phyloP scores from a whole-genome alignment of 2,888 invertebrate species.

The Sylvicola fuscatus region DNA sequence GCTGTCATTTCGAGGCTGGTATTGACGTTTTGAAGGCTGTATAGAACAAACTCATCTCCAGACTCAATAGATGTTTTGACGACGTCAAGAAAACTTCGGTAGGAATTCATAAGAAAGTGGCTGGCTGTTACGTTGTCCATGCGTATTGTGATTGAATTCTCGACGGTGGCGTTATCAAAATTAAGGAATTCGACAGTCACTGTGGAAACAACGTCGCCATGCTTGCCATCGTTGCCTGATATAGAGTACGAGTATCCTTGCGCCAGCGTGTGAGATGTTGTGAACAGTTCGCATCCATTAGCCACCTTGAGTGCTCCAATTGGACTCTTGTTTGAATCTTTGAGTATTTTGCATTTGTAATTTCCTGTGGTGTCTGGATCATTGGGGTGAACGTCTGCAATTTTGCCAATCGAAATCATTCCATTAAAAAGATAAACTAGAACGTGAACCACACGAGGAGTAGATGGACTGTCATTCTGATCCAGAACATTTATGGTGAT shows the following conservation, averaged over 20 bases:
- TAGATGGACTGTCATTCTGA: slow-evolving; percentile 80
- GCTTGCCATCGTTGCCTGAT: slow-evolving; percentile 76
- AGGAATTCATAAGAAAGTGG: slow-evolving; percentile 55
- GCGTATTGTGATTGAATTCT: slow-evolving; percentile 60
- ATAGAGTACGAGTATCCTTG: slow-evolving; percentile 60
- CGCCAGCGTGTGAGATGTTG: slow-evolving; percentile 42
- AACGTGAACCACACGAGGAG: slow-evolving; percentile 60
- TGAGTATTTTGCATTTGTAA: slow-evolving; percentile 66
- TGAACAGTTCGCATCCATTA: slow-evolving; percentile 58
- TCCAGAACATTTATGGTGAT: slow-evolving; percentile 60
- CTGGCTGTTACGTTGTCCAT: slow-evolving; percentile 52
- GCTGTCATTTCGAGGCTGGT: slow-evolving; percentile 44
- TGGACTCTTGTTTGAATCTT: slow-evolving; percentile 28
- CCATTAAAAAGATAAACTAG: slow-evolving; percentile 59
- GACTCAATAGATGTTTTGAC: slow-evolving; percentile 43
- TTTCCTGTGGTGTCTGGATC: slow-evolving; percentile 81
- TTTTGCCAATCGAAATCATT: slow-evolving; percentile 53
- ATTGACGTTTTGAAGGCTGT: slow-evolving; percentile 44
- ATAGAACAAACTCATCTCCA: slow-evolving; percentile 44
- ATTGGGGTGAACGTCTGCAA: slow-evolving; percentile 81
- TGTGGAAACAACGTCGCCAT: slow-evolving; percentile 68
- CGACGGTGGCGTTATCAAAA: slow-evolving; percentile 63
- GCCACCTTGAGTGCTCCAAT: slow-evolving; percentile 47
- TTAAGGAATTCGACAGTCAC: slow-evolving; percentile 63
- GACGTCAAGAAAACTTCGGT: slow-evolving; percentile 48